These are phyloP conservation scores for Xiphophorus maculatus DNA, from an alignment of 2,113 vertebrate genomes.

Conservation along the genomic window DNA sequence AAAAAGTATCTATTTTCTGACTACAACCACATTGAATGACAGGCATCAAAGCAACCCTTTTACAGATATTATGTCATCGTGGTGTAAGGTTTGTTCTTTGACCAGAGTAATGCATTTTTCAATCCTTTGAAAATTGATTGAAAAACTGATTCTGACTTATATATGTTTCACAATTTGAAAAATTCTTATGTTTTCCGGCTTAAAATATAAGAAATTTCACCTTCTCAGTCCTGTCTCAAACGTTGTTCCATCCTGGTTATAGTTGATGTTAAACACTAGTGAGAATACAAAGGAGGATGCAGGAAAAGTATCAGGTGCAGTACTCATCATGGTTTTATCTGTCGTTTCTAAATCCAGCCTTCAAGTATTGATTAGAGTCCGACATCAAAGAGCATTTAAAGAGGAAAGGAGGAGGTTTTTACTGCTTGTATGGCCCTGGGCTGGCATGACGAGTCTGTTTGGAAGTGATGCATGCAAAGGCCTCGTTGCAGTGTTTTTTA, in stretches of 20 bases:
- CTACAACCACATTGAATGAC: not conserved
- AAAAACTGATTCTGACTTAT: not conserved
- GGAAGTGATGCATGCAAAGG: constrained; percentile 64
- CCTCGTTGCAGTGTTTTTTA: constrained; percentile 51
- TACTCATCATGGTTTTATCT: constrained; percentile 63
- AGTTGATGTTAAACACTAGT: constrained; percentile 9
- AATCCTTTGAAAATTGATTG: not conserved
- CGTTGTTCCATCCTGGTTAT: not conserved
- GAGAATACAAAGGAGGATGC: constrained; percentile 18
- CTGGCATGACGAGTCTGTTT: constrained; percentile 58
- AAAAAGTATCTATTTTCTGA: not conserved
- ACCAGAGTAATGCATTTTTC: not conserved
- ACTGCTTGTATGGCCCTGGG: constrained; percentile 66
- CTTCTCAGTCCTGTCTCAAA: not conserved
- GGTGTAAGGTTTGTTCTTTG: not conserved
- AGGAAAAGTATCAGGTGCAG: constrained; percentile 39
- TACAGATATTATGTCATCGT: not conserved
- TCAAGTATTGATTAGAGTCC: constrained; percentile 75
- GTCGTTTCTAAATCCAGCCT: constrained; percentile 72
- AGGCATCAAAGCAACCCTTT: not conserved
- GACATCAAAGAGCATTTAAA: constrained; percentile 75
- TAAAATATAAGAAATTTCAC: not conserved
- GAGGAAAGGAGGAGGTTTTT: constrained; percentile 59
- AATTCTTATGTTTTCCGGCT: not conserved
- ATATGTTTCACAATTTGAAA: not conserved